These are phyloP conservation scores for Stegastes partitus DNA, from an alignment of 2,113 vertebrate species.

Conservation along the genomic window DNA sequence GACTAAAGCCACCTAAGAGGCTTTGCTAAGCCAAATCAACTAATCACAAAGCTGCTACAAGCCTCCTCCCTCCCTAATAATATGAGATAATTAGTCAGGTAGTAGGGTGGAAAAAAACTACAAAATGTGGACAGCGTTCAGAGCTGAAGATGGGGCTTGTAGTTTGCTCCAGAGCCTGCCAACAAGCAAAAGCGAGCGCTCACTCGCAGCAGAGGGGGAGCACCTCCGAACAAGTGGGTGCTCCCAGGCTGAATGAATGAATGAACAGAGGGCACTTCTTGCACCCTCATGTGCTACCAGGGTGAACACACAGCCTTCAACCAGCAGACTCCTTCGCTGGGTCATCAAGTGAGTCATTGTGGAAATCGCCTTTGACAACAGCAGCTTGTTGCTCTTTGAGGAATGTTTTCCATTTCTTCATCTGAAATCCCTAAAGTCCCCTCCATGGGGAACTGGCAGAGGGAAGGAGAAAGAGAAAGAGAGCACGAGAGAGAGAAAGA, in stretches of 20 bases:
- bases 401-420: constrained; percentile 88
- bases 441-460: constrained; percentile 73
- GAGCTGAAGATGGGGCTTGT: constrained; percentile 4
- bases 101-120: constrained; percentile 9
- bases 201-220: background rate
- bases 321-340: constrained; percentile 63
- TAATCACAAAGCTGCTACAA: constrained; percentile 73
- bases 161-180: background rate
- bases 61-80: constrained; percentile 46
- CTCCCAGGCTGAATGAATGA: constrained; percentile 70
- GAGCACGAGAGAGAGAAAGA: background rate
- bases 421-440: constrained; percentile 79
- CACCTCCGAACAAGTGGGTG: constrained; percentile 49
- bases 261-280: constrained; percentile 74
- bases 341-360: constrained; percentile 83
- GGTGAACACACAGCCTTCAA: constrained; percentile 57
- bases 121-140: constrained; percentile 21
- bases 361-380: constrained; percentile 79
- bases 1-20: constrained; percentile 75
- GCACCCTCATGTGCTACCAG: constrained; percentile 32
- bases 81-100: constrained; percentile 48
- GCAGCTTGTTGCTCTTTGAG: constrained; percentile 76
- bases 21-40: constrained; percentile 76
- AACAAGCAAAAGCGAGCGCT: constrained; percentile 13
- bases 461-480: constrained; percentile 36